Percentiles rank a stretch among this genome's conserved stretches.
These are phyloP conservation scores for Tinea pellionella DNA, from an alignment of 2,888 invertebrate genomes.

Conservation along the genomic window DNA sequence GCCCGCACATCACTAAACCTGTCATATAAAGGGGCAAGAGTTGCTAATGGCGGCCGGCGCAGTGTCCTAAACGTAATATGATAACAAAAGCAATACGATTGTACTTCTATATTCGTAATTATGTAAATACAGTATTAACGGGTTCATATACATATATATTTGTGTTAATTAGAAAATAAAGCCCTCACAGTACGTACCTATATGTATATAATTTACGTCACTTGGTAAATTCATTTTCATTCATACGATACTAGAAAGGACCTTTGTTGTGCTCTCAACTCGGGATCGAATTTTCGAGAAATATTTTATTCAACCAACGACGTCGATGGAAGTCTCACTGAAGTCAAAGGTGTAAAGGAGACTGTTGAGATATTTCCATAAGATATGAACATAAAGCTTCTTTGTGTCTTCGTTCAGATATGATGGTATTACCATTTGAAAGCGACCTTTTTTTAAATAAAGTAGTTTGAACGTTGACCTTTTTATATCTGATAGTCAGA, in stretches of 20 bases:
- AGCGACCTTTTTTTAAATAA: conserved; percentile 20
- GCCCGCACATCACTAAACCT: too few species aligned
- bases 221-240: conserved; percentile 26
- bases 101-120: too few species aligned
- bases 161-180: too few species aligned
- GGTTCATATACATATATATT: too few species aligned
- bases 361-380: conserved; percentile 35
- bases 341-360: conserved; percentile 15
- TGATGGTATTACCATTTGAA: conserved; percentile 38
- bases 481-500: too few species aligned
- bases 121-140: too few species aligned
- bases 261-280: conserved; percentile 33
- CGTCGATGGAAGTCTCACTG: neutral
- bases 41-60: too few species aligned
- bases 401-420: conserved; percentile 36
- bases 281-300: conserved; percentile 15
- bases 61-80: too few species aligned
- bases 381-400: conserved; percentile 39
- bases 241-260: conserved; percentile 32
- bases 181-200: neutral
- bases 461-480: neutral
- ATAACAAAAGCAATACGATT: too few species aligned
- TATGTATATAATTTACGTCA: neutral
- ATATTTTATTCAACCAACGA: conserved; percentile 14
- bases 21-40: too few species aligned